A percentile compares a stretch with the other conserved stretches of the same genome.
These are phyloP conservation scores for Distichodus sexfasciatus DNA, from an alignment of 2,797 vertebrate genomes.

Conservation along the genomic window DNA sequence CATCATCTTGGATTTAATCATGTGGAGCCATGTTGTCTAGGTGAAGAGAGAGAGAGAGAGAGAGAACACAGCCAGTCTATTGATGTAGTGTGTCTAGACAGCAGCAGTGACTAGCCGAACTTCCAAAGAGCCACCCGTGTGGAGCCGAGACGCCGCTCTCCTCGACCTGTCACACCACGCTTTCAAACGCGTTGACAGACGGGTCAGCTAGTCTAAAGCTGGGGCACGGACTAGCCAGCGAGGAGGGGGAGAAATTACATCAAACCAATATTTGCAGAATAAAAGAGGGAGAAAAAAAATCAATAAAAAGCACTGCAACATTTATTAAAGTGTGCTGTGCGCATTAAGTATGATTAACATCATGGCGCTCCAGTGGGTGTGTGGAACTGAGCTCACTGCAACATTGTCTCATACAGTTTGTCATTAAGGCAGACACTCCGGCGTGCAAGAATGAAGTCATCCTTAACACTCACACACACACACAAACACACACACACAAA, in stretches of 20 bases:
- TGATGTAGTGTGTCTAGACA: conserved; percentile 18
- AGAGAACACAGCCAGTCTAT: conserved; percentile 20
- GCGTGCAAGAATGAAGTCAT: neutral
- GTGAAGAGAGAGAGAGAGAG: conserved; percentile 13
- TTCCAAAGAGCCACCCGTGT: conserved; percentile 3
- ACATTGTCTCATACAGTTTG: neutral
- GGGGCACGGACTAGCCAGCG: no score
- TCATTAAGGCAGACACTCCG: neutral
- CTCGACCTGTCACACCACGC: neutral
- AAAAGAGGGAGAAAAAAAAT: neutral
- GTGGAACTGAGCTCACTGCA: neutral
- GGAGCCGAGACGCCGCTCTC: neutral
- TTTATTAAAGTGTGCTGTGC: neutral
- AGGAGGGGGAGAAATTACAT: no score
- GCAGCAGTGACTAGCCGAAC: neutral
- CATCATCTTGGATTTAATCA: no score
- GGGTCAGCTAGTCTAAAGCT: no score
- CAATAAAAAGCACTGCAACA: neutral
- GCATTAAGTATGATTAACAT: neutral
- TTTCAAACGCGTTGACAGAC: no score
- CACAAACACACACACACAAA: conserved; percentile 16
- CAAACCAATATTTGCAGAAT: neutral
- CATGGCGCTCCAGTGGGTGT: neutral
- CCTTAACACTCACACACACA: neutral
- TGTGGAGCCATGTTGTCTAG: conserved; percentile 14